Base-by-base conservation (phyloP, 2,797 vertebrate species). In the Vespertilio murinus region DNA sequence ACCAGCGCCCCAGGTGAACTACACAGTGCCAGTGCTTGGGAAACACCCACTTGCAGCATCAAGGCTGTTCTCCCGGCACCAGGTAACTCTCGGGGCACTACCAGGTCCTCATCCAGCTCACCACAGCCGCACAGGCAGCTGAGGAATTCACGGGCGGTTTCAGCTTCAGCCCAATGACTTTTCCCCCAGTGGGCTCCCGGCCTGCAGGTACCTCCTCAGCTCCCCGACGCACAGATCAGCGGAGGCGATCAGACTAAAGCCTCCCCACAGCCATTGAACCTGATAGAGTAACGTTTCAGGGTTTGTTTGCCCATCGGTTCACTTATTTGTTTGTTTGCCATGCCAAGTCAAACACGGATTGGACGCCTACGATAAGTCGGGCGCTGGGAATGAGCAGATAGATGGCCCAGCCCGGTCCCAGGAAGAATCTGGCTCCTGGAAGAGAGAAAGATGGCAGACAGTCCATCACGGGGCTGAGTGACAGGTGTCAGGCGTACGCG, bases 261-360 rank as follows among this genome's bases (percentile, higher is more conserved):
- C 73, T 88, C 33, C 49, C 38, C 20, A 23, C 4, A 45, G 56
- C 84, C 71, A 17, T 0, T 12, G 12, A 95, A 78, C 40, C 78
- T 25, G 35, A 35, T 13, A 30, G 16, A 79, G 25, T 12, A 70
- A 54, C 0, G 0, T n/a, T 42, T 85, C 59, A 54, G 59, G 52
- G 90, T 74, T 28, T 18, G 81, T 69, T 88, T 49, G 71, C 52
- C 28, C 8, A 64, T 70, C 38, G 82, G 33, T 38, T 83, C 35
- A 23, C n/a, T 17, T 86, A 65, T 49, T 64, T 84, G 33, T 56
- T 64, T 88, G 61, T 69, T 56, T 49, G 70, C 30, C 13, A 14
- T 0, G 4, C 3, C 88, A 38, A 82, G 40, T 67, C 56, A 78
- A 42, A 90, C 49, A 85, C 38, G 49, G 22, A 12, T 23, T 71